phyloP scores from a whole-genome alignment of 2,888 invertebrate genomes.

The Lamellibrachia satsuma region DNA sequence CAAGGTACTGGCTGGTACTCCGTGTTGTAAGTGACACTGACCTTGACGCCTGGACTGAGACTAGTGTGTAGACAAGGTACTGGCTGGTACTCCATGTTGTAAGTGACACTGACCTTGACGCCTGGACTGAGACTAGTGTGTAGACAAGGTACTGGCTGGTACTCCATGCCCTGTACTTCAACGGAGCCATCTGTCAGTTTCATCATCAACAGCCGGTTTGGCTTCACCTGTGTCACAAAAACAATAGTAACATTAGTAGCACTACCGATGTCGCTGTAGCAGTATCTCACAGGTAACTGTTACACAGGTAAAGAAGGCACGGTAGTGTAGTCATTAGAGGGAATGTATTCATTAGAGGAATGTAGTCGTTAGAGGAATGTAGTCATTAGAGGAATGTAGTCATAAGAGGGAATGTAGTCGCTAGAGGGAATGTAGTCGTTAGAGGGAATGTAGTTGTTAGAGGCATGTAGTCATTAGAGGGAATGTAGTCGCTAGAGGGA shows the following conservation, averaged over 20 bases:
- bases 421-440: too few species aligned
- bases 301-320: too few species aligned
- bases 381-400: too few species aligned
- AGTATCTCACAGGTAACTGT: too few species aligned
- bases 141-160: conserved; percentile 65
- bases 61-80: background rate
- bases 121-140: background rate
- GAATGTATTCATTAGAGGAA: too few species aligned
- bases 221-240: conserved; percentile 25
- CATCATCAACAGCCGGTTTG: conserved; percentile 74
- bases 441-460: too few species aligned
- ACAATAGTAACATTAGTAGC: background rate
- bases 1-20: background rate
- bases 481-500: too few species aligned
- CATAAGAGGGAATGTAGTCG: too few species aligned
- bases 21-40: background rate
- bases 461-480: too few species aligned
- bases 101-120: background rate
- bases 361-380: too few species aligned
- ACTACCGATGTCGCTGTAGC: too few species aligned
- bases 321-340: too few species aligned
- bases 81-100: background rate
- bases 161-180: conserved; percentile 78
- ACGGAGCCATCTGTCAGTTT: conserved; percentile 80
- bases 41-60: background rate